These are phyloP conservation scores for Sminthopsis crassicaudata DNA, from an alignment of 2,113 vertebrate species.

Conservation along the genomic window DNA sequence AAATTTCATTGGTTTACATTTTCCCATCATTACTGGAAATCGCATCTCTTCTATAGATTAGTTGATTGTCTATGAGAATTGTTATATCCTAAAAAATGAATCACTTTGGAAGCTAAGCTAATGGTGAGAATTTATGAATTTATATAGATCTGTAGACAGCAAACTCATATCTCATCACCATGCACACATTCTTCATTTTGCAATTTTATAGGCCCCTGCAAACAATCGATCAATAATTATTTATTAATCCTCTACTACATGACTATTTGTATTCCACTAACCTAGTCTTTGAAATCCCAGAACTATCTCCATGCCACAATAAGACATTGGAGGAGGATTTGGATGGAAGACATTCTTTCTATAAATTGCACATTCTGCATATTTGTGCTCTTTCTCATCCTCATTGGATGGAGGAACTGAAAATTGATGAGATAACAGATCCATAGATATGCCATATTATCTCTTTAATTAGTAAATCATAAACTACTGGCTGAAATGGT, in stretches of 20 bases:
- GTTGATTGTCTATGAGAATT: neutral
- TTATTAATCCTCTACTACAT: neutral
- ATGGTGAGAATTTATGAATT: neutral
- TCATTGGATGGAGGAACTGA: neutral
- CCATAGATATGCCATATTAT: neutral
- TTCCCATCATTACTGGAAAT: neutral
- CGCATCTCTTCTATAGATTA: neutral
- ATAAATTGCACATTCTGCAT: neutral
- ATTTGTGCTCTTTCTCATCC: neutral
- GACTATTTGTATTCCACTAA: neutral
- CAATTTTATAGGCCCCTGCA: neutral
- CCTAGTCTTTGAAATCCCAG: neutral
- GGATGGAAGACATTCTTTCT: neutral
- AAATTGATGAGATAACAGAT: neutral
- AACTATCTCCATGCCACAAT: neutral
- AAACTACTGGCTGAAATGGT: neutral
- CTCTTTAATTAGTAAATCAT: neutral
- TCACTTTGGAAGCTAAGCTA: neutral
- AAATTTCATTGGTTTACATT: neutral
- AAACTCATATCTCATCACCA: neutral
- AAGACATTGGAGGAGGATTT: neutral
- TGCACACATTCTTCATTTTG: neutral
- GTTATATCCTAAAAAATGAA: neutral
- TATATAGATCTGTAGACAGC: neutral
- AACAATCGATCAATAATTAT: neutral